These are phyloP conservation scores for Salvelinus namaycush DNA, from an alignment of 2,113 vertebrate species.

Conservation along the genomic window DNA sequence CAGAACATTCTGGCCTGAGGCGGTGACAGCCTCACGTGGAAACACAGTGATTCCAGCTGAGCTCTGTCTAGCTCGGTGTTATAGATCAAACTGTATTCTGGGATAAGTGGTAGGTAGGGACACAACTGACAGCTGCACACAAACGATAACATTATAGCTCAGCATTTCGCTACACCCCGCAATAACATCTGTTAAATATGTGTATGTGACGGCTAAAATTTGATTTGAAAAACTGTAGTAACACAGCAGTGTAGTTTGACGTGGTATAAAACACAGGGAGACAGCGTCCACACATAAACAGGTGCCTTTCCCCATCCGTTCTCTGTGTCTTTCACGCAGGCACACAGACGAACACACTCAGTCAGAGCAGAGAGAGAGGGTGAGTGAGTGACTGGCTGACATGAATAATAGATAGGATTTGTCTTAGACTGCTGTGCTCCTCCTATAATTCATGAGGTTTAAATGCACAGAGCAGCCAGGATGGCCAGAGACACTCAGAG, in stretches of 20 bases:
- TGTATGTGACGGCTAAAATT: too few species aligned
- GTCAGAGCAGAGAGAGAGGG: constrained; percentile 44
- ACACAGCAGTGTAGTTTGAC: constrained; percentile 7
- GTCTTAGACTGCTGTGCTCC: constrained; percentile 62
- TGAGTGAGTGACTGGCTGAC: constrained; percentile 61
- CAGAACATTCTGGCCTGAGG: background rate
- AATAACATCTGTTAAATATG: too few species aligned
- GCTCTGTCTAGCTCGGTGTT: background rate
- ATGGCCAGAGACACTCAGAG: constrained; percentile 29
- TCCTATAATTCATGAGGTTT: constrained; percentile 71
- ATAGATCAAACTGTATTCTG: background rate
- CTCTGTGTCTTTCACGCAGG: background rate
- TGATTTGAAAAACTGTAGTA: background rate
- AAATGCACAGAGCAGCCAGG: constrained; percentile 48
- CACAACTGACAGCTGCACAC: constrained; percentile 1
- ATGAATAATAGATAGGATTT: constrained; percentile 73
- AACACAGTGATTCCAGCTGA: background rate
- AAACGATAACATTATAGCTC: background rate
- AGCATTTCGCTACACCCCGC: too few species aligned
- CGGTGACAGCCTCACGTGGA: background rate
- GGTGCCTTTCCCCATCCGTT: background rate
- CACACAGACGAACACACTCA: background rate
- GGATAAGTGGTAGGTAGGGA: background rate
- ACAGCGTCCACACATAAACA: background rate
- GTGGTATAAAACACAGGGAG: background rate